Percentiles rank a stretch among this genome's conserved stretches.
Conservation (phyloP, 2,888 invertebrate genomes). For the Parapristionchus giblindavisi region DNA sequence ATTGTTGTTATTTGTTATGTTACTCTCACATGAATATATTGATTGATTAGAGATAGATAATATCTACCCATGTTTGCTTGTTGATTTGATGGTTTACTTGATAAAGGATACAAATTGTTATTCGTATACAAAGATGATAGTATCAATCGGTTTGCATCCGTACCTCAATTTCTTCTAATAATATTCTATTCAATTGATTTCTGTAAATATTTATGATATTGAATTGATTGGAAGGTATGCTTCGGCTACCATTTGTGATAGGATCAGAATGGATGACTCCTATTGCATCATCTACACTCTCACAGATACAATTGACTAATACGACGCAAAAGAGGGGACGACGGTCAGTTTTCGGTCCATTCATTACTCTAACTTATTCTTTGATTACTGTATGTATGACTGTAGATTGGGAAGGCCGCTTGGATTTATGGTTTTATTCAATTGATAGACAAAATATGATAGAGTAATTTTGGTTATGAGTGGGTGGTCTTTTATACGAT, state of each 20-base stretch:
- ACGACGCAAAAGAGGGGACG: constrained; percentile 33
- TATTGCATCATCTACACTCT: constrained; percentile 18
- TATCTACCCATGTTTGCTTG: too few species aligned
- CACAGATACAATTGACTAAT: constrained; percentile 2
- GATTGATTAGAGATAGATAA: too few species aligned
- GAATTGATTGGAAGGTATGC: constrained; percentile 16
- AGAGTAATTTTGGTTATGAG: too few species aligned
- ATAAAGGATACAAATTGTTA: constrained; percentile 17
- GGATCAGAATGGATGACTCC: constrained; percentile 30
- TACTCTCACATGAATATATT: neutral
- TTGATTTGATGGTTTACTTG: too few species aligned
- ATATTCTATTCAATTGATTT: too few species aligned
- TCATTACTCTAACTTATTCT: neutral
- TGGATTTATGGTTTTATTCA: neutral
- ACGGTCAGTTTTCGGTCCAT: neutral
- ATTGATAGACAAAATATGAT: too few species aligned
- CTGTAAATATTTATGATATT: too few species aligned
- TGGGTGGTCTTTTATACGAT: neutral
- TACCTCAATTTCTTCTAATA: too few species aligned
- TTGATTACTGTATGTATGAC: neutral
- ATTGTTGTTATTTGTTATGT: constrained; percentile 9
- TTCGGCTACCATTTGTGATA: constrained; percentile 23
- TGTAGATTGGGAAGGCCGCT: neutral
- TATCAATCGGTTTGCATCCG: neutral
- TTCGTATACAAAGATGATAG: neutral